Percentiles rank a stretch among this genome's conserved stretches.
phyloP scores from a whole-genome alignment of 2,113 vertebrate species.

The Nothocercus nigrocapillus region DNA sequence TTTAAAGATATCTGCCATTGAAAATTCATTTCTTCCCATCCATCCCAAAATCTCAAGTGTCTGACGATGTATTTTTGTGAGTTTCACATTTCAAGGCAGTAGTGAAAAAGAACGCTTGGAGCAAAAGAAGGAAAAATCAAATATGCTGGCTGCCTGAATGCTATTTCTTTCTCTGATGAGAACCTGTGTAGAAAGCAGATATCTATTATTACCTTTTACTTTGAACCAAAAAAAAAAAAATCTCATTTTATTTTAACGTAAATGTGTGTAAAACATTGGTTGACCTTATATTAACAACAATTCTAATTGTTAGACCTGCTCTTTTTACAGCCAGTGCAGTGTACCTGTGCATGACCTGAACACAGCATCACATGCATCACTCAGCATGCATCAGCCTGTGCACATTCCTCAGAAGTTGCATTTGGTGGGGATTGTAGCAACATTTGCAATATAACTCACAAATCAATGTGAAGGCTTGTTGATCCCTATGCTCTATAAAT shows the following conservation, averaged over 20 bases:
- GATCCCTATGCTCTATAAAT: not conserved
- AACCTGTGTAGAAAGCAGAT: not conserved
- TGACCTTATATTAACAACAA: not conserved
- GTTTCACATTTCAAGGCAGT: not conserved
- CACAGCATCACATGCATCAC: too few species aligned
- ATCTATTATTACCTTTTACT: not conserved
- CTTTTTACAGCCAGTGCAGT: not conserved
- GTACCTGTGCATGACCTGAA: not conserved
- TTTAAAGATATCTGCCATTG: not conserved
- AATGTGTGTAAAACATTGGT: not conserved
- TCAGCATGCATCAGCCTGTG: not conserved
- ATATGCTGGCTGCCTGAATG: not conserved
- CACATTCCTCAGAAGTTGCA: not conserved
- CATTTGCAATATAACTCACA: not conserved
- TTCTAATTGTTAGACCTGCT: not conserved
- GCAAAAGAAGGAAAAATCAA: not conserved
- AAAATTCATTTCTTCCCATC: not conserved
- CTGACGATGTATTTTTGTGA: not conserved
- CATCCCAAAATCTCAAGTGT: not conserved
- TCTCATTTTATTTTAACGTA: not conserved
- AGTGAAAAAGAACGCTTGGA: not conserved
- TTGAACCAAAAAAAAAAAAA: fast-evolving
- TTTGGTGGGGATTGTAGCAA: not conserved
- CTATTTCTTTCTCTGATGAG: not conserved
- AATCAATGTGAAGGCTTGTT: not conserved